phyloP scores from a whole-genome alignment of 2,888 invertebrate genomes.

The Synanthedon andrenaeformis region DNA sequence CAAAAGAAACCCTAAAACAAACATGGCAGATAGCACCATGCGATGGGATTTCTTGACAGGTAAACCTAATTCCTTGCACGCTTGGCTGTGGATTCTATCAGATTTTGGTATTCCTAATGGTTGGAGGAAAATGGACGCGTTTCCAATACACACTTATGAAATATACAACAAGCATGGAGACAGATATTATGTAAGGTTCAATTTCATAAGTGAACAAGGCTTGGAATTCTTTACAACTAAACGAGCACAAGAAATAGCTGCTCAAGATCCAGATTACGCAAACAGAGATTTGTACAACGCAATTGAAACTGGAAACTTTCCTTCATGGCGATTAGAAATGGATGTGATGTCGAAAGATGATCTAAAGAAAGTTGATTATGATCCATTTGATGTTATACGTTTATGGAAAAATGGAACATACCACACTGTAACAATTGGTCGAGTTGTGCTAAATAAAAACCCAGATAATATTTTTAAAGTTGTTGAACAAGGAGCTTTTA shows the following conservation, averaged over 20 bases:
- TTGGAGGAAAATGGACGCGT: conserved; percentile 88
- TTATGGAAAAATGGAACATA: conserved; percentile 47
- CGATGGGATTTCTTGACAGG: conserved; percentile 90
- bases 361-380: conserved; percentile 25
- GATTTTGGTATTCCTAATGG: conserved; percentile 93
- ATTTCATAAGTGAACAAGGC: conserved; percentile 86
- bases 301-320: conserved; percentile 72
- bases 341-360: conserved; percentile 32
- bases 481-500: conserved; percentile 32
- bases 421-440: conserved; percentile 30
- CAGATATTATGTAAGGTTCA: conserved; percentile 83
- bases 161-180: conserved; percentile 77
- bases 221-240: conserved; percentile 77
- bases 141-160: conserved; percentile 88
- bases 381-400: conserved; percentile 43
- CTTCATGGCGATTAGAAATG: conserved; percentile 42
- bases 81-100: conserved; percentile 79
- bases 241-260: conserved; percentile 71
- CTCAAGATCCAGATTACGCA: conserved; percentile 82
- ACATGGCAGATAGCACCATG: conserved; percentile 84
- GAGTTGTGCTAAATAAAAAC: conserved; percentile 29
- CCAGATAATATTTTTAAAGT: conserved; percentile 36
- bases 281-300: conserved; percentile 85
- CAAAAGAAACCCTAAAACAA: conserved; percentile 89
- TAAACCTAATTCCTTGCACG: conserved; percentile 83